These are phyloP conservation scores for Dermatophagoides farinae DNA, from an alignment of 1,140 invertebrate genomes.

Conservation along the genomic window DNA sequence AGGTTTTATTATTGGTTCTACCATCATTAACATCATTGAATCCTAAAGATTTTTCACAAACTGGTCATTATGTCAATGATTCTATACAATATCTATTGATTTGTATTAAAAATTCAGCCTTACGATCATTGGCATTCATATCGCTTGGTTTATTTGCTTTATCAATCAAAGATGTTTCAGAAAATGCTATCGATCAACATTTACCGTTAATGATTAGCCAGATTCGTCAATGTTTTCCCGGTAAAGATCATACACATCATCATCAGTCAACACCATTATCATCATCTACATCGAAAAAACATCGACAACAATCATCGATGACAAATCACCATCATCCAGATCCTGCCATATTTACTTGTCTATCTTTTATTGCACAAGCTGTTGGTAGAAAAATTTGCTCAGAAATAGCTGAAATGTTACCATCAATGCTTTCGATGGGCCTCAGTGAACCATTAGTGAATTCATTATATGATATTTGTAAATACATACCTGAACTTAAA, in stretches of 20 bases:
- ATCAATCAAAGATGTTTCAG: slow-evolving; percentile 41
- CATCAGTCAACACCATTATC: neutral
- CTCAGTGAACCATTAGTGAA: slow-evolving; percentile 67
- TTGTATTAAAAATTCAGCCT: slow-evolving; percentile 54
- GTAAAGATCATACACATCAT: slow-evolving; percentile 31
- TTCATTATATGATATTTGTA: slow-evolving; percentile 67
- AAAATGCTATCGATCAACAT: slow-evolving; percentile 39
- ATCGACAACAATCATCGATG: slow-evolving; percentile 18
- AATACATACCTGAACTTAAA: slow-evolving; percentile 64
- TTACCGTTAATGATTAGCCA: slow-evolving; percentile 66
- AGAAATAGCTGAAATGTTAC: slow-evolving; percentile 51
- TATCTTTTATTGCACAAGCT: slow-evolving; percentile 74
- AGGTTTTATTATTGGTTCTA: slow-evolving; percentile 61
- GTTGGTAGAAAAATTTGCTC: slow-evolving; percentile 46
- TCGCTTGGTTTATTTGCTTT: slow-evolving; percentile 74
- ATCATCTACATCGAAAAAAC: slow-evolving; percentile 3
- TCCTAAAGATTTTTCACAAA: slow-evolving; percentile 43
- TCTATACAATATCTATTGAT: slow-evolving; percentile 55
- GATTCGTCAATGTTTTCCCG: slow-evolving; percentile 54
- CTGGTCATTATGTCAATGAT: slow-evolving; percentile 42
- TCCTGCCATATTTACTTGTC: slow-evolving; percentile 75
- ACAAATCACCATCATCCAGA: slow-evolving; percentile 32
- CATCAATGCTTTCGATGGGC: slow-evolving; percentile 76
- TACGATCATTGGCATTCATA: slow-evolving; percentile 61
- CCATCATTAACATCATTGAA: slow-evolving; percentile 87